Percentiles rank a stretch among this genome's conserved stretches.
Evolutionary conservation across 2,797 vertebrate genomes (phyloP).

Genomic region (Anguilla anguilla): DNA sequence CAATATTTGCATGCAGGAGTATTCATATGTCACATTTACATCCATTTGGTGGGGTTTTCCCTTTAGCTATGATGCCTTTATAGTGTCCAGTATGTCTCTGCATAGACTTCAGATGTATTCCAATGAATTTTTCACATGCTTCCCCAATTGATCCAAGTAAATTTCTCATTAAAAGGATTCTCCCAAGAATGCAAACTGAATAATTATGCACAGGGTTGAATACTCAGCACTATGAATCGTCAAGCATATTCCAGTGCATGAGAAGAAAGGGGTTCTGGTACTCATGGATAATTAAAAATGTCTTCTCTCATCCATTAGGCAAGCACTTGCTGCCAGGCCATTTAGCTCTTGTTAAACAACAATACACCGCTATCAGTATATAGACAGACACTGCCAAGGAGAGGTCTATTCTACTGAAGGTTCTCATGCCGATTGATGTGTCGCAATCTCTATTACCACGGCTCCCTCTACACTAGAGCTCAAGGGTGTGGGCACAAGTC

Average conservation of each 20-base stretch:
- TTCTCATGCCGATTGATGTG: neutral
- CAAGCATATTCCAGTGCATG: neutral
- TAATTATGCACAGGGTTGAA: neutral
- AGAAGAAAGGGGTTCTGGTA: neutral
- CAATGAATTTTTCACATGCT: constrained; percentile 11
- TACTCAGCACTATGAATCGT: constrained; percentile 12
- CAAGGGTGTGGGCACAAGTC: neutral
- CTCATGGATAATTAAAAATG: constrained; percentile 28
- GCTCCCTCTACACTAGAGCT: constrained; percentile 10
- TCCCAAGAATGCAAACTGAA: neutral
- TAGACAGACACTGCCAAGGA: neutral
- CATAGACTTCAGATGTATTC: constrained; percentile 20
- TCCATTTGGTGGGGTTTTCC: constrained; percentile 14
- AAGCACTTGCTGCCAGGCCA: constrained; percentile 7
- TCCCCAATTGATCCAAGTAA: constrained; percentile 20
- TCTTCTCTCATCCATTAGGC: constrained; percentile 13
- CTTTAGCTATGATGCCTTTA: constrained; percentile 15
- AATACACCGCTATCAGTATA: constrained; percentile 7
- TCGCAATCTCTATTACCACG: constrained; percentile 6
- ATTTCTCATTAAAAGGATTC: constrained; percentile 29
- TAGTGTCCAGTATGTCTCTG: constrained; percentile 4
- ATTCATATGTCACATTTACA: constrained; percentile 18
- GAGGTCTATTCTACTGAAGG: constrained; percentile 5
- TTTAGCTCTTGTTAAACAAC: constrained; percentile 29
- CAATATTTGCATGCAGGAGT: constrained; percentile 11